Evolutionary conservation across 1,140 invertebrate species (phyloP).

Genomic region (Acromyrmex heyeri): DNA sequence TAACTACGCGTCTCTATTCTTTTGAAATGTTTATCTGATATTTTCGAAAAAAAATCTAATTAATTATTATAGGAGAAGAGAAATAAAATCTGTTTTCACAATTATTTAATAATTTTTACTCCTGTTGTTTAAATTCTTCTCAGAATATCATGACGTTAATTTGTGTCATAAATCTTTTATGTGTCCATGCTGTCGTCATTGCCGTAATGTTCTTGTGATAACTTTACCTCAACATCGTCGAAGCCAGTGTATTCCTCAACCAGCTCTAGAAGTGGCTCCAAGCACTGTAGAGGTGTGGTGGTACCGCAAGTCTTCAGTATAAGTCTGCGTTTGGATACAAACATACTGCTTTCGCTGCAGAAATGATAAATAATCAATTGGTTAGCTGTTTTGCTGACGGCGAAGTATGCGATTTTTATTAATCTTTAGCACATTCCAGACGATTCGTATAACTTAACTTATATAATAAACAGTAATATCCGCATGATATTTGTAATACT

Average conservation of each 20-base stretch:
- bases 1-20: neutral
- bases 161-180: neutral
- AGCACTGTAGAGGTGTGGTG: constrained; percentile 97
- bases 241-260: constrained; percentile 95
- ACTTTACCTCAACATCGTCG: constrained; percentile 90
- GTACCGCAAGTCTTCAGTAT: constrained; percentile 99
- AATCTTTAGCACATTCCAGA: neutral
- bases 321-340: constrained; percentile 96
- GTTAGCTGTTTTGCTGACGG: neutral
- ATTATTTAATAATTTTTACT: neutral
- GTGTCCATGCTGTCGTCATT: neutral
- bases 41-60: neutral
- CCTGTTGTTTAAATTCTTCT: neutral
- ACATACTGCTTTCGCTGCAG: constrained; percentile 98
- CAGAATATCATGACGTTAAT: neutral
- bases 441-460: neutral
- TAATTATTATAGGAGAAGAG: neutral
- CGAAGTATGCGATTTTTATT: neutral
- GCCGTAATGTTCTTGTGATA: neutral
- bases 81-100: neutral
- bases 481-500: neutral
- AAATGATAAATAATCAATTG: constrained; percentile 76
- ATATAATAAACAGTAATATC: neutral
- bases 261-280: constrained; percentile 94
- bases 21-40: neutral